Base-by-base conservation (phyloP, 1,140 invertebrate species). In the Orius insidiosus region DNA sequence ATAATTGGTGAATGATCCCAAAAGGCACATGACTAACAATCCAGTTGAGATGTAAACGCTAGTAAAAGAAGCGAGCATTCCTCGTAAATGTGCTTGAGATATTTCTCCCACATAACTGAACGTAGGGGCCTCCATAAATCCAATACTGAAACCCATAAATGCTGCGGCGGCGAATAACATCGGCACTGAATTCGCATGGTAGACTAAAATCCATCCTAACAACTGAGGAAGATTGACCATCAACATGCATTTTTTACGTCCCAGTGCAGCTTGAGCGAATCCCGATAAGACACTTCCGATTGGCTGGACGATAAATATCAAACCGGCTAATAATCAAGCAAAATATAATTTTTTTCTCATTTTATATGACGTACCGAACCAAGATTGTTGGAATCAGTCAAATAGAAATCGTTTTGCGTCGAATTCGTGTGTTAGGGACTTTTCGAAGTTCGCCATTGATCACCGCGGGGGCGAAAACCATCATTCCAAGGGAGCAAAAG, bases 31-130 rank as follows among this genome's bases (percentile, higher is more conserved):
- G 11, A 58, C 3, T 31, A 58, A 41, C 8, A 51, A 48, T 2
- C 58, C 58, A 0, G 53, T 11, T 2, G 51, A 46, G 1, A 58
- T 47, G 38, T 45, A 45, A 0, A 51, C 35, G 11, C 43, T 49
- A 5, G 53, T 46, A 13, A 54, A 54, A 10, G 56, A 54, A 10
- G 54, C 52, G 10, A 59, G 46, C 6, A 30, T 50, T 1, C 56
- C 56, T n/a, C 58, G 19, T 18, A 57, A 38, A 5, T 49, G 24
- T 11, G 54, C 56, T 58, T 63, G 69, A 62, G n/a, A 30, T 4
- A 71, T 66, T 58, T 72, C 69, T 3, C 68, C 68, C 5, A 72
- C 62, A 49, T 72, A 72, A 2, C 67, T 62, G 34, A 67, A 59
- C 9, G 66, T 64, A 1, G 70, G 69, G 6, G 68, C 70, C 38